Percentiles rank a stretch among this genome's conserved stretches.
These are phyloP conservation scores for Halcyon smyrnensis DNA, from an alignment of 2,797 vertebrate genomes.

Conservation along the genomic window DNA sequence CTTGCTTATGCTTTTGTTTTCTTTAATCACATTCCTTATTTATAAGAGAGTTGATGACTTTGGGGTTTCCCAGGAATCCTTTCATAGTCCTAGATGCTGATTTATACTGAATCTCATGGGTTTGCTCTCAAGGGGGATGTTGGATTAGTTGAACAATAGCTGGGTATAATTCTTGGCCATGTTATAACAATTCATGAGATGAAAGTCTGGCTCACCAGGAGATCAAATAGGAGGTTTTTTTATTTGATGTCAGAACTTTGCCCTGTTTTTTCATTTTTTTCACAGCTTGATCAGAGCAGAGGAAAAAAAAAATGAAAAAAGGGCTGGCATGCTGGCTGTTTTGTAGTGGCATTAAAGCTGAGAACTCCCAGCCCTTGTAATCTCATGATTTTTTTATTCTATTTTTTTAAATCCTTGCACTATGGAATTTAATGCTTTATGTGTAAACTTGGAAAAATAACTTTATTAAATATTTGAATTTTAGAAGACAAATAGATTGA, in stretches of 20 bases:
- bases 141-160: not conserved
- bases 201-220: constrained; percentile 11
- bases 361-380: not conserved
- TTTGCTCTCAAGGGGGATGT: not conserved
- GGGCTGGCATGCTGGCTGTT: not conserved
- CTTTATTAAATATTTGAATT: not conserved
- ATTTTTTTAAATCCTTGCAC: not conserved
- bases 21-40: constrained; percentile 6
- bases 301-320: not conserved
- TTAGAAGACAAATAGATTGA: not conserved
- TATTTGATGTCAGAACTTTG: constrained; percentile 1
- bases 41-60: not conserved
- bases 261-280: not conserved
- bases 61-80: not conserved
- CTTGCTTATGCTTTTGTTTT: not conserved
- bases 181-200: not conserved
- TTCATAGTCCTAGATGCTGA: not conserved
- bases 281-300: constrained; percentile 31
- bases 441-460: not conserved
- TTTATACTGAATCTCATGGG: not conserved
- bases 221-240: not conserved
- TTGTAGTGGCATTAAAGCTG: not conserved
- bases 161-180: not conserved
- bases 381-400: not conserved
- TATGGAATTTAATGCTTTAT: not conserved